A percentile compares a stretch with the other conserved stretches of the same genome.
Evolutionary conservation across 2,797 vertebrate species (phyloP).

Genomic region (Amblyopsis hoosieri): DNA sequence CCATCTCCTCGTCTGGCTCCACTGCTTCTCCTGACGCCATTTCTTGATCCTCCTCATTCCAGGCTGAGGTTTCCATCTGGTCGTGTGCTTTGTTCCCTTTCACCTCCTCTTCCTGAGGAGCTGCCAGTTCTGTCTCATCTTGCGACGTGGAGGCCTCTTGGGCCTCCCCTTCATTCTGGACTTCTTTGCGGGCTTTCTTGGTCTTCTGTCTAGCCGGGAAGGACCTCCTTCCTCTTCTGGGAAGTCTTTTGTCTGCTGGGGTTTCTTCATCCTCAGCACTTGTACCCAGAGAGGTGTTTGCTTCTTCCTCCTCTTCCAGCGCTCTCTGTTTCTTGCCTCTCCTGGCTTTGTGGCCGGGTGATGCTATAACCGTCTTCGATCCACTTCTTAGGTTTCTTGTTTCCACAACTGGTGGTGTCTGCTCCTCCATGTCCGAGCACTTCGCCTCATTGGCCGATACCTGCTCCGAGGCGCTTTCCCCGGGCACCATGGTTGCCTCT

Average conservation of each 20-base stretch:
- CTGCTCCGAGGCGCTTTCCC: background rate
- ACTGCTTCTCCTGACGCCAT: background rate
- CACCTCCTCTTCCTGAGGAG: background rate
- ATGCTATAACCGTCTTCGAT: conserved; percentile 74
- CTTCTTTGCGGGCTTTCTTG: conserved; percentile 16
- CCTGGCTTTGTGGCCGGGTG: conserved; percentile 73
- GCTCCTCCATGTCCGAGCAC: background rate
- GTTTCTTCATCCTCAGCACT: conserved; percentile 7
- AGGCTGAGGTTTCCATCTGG: background rate
- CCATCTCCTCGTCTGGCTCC: background rate
- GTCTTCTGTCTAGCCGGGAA: background rate
- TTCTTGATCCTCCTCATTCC: background rate
- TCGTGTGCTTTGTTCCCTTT: background rate
- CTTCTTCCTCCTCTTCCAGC: conserved; percentile 5
- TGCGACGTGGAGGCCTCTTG: conserved; percentile 3
- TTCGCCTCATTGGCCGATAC: background rate
- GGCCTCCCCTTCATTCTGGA: background rate
- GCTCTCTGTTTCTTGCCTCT: conserved; percentile 49
- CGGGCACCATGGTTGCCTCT: background rate
- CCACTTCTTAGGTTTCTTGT: conserved; percentile 77
- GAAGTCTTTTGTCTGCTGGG: conserved; percentile 5
- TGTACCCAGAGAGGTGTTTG: background rate
- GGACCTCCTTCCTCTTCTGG: conserved; percentile 28
- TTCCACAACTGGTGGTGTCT: conserved; percentile 62
- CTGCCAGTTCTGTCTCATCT: background rate